These are phyloP conservation scores for Agriopis aurantiaria DNA, from an alignment of 2,888 invertebrate genomes.

Conservation along the genomic window DNA sequence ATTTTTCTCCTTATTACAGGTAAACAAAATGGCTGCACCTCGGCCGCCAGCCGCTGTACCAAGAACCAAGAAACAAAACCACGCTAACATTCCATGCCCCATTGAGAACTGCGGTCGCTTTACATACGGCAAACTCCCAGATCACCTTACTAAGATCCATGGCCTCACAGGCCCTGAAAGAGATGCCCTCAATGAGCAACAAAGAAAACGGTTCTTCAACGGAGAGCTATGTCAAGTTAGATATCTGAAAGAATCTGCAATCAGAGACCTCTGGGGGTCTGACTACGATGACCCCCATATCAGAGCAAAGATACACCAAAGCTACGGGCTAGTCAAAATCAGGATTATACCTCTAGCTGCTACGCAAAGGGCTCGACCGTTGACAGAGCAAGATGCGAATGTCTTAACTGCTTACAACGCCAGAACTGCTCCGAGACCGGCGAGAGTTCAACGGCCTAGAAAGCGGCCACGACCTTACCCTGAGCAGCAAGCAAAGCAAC, in stretches of 20 bases:
- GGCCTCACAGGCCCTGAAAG: constrained; percentile 81
- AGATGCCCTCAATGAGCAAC: constrained; percentile 82
- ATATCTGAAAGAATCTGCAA: constrained; percentile 82
- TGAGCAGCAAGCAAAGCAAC: constrained; percentile 65
- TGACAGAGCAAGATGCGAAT: constrained; percentile 84
- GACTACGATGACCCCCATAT: constrained; percentile 83
- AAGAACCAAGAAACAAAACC: constrained; percentile 84
- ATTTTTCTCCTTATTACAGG: constrained; percentile 38
- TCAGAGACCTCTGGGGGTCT: constrained; percentile 82
- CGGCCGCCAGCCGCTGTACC: constrained; percentile 64
- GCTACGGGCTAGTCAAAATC: constrained; percentile 81
- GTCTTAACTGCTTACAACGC: constrained; percentile 84
- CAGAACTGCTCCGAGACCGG: constrained; percentile 79
- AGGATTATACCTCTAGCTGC: constrained; percentile 82
- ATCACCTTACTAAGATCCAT: constrained; percentile 83
- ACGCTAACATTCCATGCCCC: constrained; percentile 84
- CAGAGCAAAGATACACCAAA: constrained; percentile 81
- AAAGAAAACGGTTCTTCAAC: constrained; percentile 83
- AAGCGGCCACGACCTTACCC: constrained; percentile 75
- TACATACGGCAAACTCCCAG: constrained; percentile 83
- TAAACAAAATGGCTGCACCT: constrained; percentile 65
- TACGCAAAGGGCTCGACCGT: constrained; percentile 76
- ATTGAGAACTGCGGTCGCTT: constrained; percentile 84
- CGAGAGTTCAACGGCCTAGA: constrained; percentile 71
- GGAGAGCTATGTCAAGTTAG: constrained; percentile 84